A percentile compares a stretch with the other conserved stretches of the same genome.
Evolutionary conservation across 2,888 invertebrate genomes (phyloP).

Genomic region (Scaptodrosophila latifasciaeformis): DNA sequence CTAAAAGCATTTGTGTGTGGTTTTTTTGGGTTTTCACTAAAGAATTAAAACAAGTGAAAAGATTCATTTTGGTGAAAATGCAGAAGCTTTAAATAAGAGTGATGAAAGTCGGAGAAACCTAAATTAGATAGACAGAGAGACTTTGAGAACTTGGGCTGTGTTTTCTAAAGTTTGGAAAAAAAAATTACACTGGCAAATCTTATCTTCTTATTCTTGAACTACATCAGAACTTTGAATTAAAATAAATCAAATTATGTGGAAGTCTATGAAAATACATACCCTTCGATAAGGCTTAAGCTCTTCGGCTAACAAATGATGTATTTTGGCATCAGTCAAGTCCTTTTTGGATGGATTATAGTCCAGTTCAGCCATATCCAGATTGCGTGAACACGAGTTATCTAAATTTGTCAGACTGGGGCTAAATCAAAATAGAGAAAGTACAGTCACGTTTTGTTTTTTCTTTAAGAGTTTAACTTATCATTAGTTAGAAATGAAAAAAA

Average conservation of each 20-base stretch:
- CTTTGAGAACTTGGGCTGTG: too few relatives aligned
- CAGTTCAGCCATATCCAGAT: conserved; percentile 94
- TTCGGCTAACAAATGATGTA: conserved; percentile 93
- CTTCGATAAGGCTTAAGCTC: conserved; percentile 91
- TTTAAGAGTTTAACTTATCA: too few relatives aligned
- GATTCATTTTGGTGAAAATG: too few relatives aligned
- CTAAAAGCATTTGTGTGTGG: neutral
- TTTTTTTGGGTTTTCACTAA: neutral
- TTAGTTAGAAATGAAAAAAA: too few relatives aligned
- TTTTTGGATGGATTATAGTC: conserved; percentile 95
- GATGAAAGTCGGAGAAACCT: conserved; percentile 3
- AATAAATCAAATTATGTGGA: too few relatives aligned
- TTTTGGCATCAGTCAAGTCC: conserved; percentile 94
- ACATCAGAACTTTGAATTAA: too few relatives aligned
- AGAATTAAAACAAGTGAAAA: too few relatives aligned
- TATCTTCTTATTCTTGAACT: too few relatives aligned
- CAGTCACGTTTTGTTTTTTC: neutral
- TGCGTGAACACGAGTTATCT: conserved; percentile 87
- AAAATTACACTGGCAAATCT: too few relatives aligned
- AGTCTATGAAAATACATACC: conserved; percentile 77
- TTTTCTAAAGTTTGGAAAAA: too few relatives aligned
- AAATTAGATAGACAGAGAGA: conserved; percentile 15
- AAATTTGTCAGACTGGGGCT: conserved; percentile 90
- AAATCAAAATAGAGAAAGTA: conserved; percentile 28
- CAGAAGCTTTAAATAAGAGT: neutral